Percentiles rank a stretch among this genome's conserved stretches.
Conservation (phyloP, 1,140 invertebrate genomes). For the Caenorhabditis brenneri region DNA sequence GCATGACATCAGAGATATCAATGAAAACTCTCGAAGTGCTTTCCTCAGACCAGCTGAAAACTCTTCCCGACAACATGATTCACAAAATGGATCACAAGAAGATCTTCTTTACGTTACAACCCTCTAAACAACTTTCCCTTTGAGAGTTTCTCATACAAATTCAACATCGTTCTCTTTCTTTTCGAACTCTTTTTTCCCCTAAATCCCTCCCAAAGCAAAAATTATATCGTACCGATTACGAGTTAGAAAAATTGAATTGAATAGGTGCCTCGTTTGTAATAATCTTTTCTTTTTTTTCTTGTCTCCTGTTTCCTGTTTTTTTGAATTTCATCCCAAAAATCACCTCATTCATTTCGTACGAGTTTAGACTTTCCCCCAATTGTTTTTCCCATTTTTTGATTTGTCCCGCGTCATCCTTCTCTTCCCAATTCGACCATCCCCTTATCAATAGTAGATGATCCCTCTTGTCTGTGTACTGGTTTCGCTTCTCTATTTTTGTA, state of each 20-base stretch:
- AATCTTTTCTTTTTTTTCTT: not conserved
- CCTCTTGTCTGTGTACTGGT: conserved; percentile 23
- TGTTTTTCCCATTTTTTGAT: not conserved
- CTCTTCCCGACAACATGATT: conserved; percentile 53
- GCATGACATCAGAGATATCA: conserved; percentile 66
- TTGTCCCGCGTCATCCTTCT: too few relatives aligned
- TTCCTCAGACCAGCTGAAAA: conserved; percentile 58
- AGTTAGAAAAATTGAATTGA: conserved; percentile 38
- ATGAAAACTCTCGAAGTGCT: conserved; percentile 67
- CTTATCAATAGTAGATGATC: conserved; percentile 23
- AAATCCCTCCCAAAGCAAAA: not conserved
- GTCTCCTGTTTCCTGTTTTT: not conserved
- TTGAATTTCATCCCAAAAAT: not conserved
- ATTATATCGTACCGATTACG: conserved; percentile 39
- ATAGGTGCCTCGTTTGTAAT: conserved; percentile 5
- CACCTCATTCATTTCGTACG: conserved; percentile 38
- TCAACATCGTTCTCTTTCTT: not conserved
- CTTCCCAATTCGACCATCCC: not conserved
- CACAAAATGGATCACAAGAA: conserved; percentile 48
- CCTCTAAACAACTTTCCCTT: conserved; percentile 44
- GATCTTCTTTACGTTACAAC: conserved; percentile 64
- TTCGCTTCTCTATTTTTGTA: not conserved
- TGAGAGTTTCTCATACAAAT: not conserved
- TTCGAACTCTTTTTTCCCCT: not conserved
- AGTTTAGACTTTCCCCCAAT: not conserved